Evolutionary conservation across 2,797 vertebrate species (phyloP), one percentile per base, ranked within the genome.

Genomic region (Ispidina picta): DNA sequence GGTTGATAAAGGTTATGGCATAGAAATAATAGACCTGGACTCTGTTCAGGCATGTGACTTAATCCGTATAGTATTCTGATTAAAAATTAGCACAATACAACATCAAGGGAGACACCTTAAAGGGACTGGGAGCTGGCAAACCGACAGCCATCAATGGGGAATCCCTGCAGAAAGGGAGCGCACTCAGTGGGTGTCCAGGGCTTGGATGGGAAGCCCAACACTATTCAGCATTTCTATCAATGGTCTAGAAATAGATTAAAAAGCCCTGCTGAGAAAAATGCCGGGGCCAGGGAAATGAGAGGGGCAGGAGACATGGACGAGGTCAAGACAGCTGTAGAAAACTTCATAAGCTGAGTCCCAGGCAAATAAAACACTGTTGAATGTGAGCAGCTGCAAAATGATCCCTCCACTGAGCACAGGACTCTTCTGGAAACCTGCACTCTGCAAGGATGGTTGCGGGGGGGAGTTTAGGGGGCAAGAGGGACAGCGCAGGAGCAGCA

Each of bases 231-330:
- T 86, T 83, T 74, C 75, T 74, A 86, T 95, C 93, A 94, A 92
- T 95, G 89, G 92, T 84, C 93, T 92, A 86, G 93, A 95, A 94
- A 95, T 95, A 96, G 92, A 95, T 93, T 94, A 92, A 94, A 96
- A 96, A 93, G 64, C 85, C 92, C 94, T 86, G 92, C 93, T 94
- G 93, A 92, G 92, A 93, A 82, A 94, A 93, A 93, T 1, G 29
- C 74, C 0, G 14, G 54, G 80, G 68, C 16, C 64, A 62, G 85
- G 68, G 77, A 94, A 94, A 95, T 81, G 92, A 95, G 94, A 90
- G 76, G 92, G 91, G 91, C 85, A 93, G 91, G 91, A 96, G 86
- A 94, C 80, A 65, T 9, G 52, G 89, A 93, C 4, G 29, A 93
- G 93, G 94, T 95, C 94, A 95, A 88, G 92, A 78, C 90, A 93